Evolutionary conservation across 1,140 invertebrate genomes (phyloP).

Genomic region (Holcopasites calliopsidis): DNA sequence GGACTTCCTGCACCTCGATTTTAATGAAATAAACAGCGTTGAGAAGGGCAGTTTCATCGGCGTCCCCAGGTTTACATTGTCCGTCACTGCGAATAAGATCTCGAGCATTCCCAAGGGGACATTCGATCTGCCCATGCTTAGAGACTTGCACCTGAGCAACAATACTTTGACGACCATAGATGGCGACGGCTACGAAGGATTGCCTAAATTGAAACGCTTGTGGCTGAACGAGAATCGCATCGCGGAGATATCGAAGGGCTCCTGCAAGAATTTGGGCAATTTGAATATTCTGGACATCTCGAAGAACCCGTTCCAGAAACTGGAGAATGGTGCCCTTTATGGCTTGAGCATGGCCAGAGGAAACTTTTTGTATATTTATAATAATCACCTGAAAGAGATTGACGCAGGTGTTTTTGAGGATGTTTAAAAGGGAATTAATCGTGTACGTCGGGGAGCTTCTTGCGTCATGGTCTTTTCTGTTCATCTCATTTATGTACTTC

Average conservation of each 20-base stretch:
- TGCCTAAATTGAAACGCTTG: constrained; percentile 49
- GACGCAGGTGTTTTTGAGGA: constrained; percentile 66
- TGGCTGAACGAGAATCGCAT: constrained; percentile 57
- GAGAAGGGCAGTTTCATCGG: constrained; percentile 52
- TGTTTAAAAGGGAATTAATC: constrained; percentile 33
- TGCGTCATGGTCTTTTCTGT: not conserved
- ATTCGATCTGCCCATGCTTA: constrained; percentile 54
- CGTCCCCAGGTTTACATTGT: constrained; percentile 52
- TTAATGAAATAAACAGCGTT: constrained; percentile 58
- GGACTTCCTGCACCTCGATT: constrained; percentile 51
- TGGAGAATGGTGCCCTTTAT: constrained; percentile 64
- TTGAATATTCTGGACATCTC: constrained; percentile 58
- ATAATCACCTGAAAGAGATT: constrained; percentile 52
- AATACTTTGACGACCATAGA: constrained; percentile 59
- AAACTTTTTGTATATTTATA: constrained; percentile 46
- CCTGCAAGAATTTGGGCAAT: constrained; percentile 55
- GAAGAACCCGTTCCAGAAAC: constrained; percentile 56
- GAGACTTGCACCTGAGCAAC: constrained; percentile 54
- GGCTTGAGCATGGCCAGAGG: constrained; percentile 51
- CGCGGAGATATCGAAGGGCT: constrained; percentile 47
- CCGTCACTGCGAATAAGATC: constrained; percentile 59
- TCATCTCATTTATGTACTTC: not conserved
- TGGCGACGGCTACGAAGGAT: constrained; percentile 55
- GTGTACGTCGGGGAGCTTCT: no score
- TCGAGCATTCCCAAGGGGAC: constrained; percentile 43